Evolutionary conservation across 2,113 vertebrate genomes (phyloP), one percentile per base, ranked within the genome.

Genomic region (Tricholaema leucomelas): DNA sequence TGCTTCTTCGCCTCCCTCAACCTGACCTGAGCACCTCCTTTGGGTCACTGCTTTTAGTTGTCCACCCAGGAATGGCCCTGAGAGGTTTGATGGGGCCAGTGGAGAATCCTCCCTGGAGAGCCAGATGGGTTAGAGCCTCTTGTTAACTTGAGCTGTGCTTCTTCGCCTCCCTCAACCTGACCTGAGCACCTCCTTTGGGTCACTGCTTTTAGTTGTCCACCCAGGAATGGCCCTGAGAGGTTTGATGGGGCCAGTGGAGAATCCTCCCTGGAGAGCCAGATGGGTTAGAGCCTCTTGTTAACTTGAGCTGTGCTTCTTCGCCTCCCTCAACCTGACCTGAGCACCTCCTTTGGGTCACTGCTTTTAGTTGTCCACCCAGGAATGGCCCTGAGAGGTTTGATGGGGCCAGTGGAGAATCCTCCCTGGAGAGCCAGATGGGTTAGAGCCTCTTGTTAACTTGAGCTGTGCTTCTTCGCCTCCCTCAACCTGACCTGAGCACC

Each of bases 251-350:
- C 3, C 24, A 35, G 11, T 27, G 17, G 17, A 52, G 31, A 50
- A 60, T 7, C 11, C 24, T 27, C 60, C 14, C 10, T 70, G 25
- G 58, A 44, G 35, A 36, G 36, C 6, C 8, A 42, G 42, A 52
- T 24, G 9, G 9, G 18, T 12, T 2, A 8, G 27, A 23, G n/a
- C 31, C n/a, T n/a, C 2, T 1, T 14, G 36, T 6, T 36, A 11
- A 50, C 24, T n/a, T 28, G 5, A 74, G 10, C 31, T 56, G 23
- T 38, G 16, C 30, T 79, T 2, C 23, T 59, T n/a, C 75, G 15
- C 14, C 40, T 63, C 59, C 27, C 24, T 23, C 21, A 38, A 50
- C 35, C 31, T 6, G 3, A 2, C 5, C 5, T 16, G 7, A 23
- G 24, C 27, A 88, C 61, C 56, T 66, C 2, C 8, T 88, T 20